A percentile compares a stretch with the other conserved stretches of the same genome.
Conservation (phyloP, 2,113 vertebrate species). For the Gallinago jamesoni region DNA sequence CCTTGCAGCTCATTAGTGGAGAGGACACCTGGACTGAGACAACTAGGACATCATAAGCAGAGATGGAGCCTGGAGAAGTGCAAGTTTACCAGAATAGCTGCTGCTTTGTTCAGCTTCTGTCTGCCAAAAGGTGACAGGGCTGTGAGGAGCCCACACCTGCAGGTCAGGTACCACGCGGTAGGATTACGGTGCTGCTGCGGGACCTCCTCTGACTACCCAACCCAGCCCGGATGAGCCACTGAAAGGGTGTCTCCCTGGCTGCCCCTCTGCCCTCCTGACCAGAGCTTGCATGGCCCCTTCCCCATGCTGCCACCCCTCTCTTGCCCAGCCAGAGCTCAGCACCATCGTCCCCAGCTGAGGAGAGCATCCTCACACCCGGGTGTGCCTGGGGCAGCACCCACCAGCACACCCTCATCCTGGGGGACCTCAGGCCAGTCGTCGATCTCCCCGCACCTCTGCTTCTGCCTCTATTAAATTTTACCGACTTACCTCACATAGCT, state of each 20-base stretch:
- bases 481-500: not conserved
- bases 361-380: not conserved
- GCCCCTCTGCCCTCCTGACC: not conserved
- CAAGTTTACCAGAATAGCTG: not conserved
- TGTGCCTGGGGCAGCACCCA: not conserved
- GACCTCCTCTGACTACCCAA: not conserved
- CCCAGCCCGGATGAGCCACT: not conserved
- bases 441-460: not conserved
- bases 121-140: not conserved
- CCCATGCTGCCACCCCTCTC: not conserved
- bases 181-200: not conserved
- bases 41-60: not conserved
- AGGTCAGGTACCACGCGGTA: not conserved
- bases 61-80: not conserved
- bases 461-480: not conserved
- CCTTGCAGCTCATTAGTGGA: not conserved
- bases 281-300: not conserved
- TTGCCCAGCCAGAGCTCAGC: not conserved
- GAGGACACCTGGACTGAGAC: not conserved
- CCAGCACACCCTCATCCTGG: not conserved
- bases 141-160: not conserved
- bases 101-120: not conserved
- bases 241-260: not conserved
- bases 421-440: not conserved
- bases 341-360: rapidly evolving